Base-by-base conservation (phyloP, 1,140 invertebrate species). In the Bombus terrestris region DNA sequence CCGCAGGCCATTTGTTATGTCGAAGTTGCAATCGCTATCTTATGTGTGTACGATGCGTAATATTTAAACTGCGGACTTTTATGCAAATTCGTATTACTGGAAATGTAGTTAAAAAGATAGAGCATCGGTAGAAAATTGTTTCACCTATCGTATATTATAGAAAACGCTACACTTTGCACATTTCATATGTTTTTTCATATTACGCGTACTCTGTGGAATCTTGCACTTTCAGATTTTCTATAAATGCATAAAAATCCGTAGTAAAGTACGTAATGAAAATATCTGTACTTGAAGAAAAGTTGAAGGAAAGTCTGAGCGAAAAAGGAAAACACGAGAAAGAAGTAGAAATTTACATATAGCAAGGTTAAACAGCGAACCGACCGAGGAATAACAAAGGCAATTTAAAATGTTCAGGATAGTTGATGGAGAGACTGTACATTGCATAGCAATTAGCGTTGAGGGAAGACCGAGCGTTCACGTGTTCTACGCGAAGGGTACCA, bases 361-460 rank as follows among this genome's bases (percentile, higher is more conserved):
- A 35, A 73, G 22, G 66, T 89, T 77, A 76, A 57, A 71, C 62
- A 28, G 73, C 72, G 57, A 72, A 88, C 13, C 35, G 1, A 64
- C 13, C 1, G 4, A 3, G 4, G 28, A 53, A 62, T 83, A 68
- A 74, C 79, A 35, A 80, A 85, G 86, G 62, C 76, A 43, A 89
- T 86, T 89, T 83, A 15, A 81, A 89, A 86, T 89, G 66, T 89
- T 75, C 89, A 96, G 96, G 92, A 90, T 92, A 81, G 94, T 96
- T 47, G 95, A 96, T 75, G 96, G 96, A 75, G 96, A 96, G 85
- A 92, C 89, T 5, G 93, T 97, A 25, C 95, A 96, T 89, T 96
- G 96, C 91, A 96, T 97, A 86, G 96, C 96, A 86, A 89, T 97
- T 64, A 96, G 94, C 72, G 91, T 93, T 8, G 95, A 96, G 86